These are phyloP conservation scores for Pachyseris speciosa DNA, from an alignment of 64 coral and sea anemone genomes.

Conservation along the genomic window DNA sequence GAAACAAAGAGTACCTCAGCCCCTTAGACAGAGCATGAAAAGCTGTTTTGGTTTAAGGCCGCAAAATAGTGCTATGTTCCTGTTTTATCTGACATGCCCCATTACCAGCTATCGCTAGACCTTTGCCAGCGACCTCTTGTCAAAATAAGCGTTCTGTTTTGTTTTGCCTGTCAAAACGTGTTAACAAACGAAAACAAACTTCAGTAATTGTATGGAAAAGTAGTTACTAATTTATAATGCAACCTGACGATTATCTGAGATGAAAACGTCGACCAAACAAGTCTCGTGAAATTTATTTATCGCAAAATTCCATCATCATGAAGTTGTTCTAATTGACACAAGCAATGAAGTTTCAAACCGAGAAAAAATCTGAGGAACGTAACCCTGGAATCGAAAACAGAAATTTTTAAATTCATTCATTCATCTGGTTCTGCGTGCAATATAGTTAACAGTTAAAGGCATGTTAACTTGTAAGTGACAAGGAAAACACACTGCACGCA, in stretches of 20 bases:
- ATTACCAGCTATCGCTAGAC: not conserved
- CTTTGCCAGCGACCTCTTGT: not conserved
- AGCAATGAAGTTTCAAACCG: not conserved
- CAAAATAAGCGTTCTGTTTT: not conserved
- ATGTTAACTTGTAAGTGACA: not conserved
- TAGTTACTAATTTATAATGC: no score
- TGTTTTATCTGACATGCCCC: not conserved
- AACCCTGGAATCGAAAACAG: not conserved
- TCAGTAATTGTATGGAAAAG: not conserved
- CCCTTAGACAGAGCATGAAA: no score
- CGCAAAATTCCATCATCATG: not conserved
- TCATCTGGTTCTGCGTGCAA: no score
- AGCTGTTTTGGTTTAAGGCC: no score
- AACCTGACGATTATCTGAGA: no score
- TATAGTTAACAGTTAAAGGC: no score
- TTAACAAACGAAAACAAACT: conserved; percentile 18
- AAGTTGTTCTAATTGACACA: no score
- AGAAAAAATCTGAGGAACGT: not conserved
- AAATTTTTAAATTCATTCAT: no score
- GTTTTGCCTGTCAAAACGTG: not conserved
- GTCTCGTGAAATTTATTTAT: not conserved
- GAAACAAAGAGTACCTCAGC: conserved; percentile 13
- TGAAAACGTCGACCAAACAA: no score
- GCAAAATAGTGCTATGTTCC: not conserved
- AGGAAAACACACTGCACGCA: not conserved